Percentiles rank a stretch among this genome's conserved stretches.
These are phyloP conservation scores for Drosophila repleta DNA, from an alignment of 1,140 invertebrate species.

Conservation along the genomic window DNA sequence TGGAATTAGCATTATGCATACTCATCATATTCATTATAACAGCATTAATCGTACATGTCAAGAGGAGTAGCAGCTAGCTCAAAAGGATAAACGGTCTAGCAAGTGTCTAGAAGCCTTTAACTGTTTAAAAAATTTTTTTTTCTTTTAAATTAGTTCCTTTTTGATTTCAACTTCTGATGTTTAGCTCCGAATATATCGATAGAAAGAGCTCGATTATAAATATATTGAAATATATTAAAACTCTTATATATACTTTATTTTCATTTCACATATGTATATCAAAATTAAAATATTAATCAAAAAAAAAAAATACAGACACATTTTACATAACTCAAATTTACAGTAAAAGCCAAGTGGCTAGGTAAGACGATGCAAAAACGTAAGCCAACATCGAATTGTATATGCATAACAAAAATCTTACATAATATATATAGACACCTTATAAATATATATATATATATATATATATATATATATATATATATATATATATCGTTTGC, in stretches of 20 bases:
- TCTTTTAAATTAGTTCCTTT: neutral
- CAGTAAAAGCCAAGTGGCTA: constrained; percentile 36
- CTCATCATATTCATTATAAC: constrained; percentile 32
- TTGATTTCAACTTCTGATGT: neutral
- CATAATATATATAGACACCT: constrained; percentile 16
- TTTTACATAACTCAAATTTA: constrained; percentile 34
- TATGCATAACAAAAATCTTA: constrained; percentile 6
- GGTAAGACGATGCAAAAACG: constrained; percentile 39
- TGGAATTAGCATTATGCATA: constrained; percentile 49
- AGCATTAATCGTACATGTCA: constrained; percentile 40
- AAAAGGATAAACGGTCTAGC: neutral
- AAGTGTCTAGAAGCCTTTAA: neutral
- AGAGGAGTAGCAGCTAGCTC: constrained; percentile 1
- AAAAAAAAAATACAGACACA: constrained; percentile 22
- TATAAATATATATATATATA: constrained; percentile 23
- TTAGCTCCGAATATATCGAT: constrained; percentile 8
- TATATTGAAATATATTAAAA: neutral
- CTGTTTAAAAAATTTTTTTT: neutral
- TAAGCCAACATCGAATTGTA: constrained; percentile 39
- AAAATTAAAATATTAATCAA: constrained; percentile 4
- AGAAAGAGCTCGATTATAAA: neutral
- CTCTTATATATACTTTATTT: neutral
- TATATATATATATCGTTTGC: constrained; percentile 29
- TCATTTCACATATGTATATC: constrained; percentile 5
- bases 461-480: constrained; percentile 18